Conservation (phyloP, 2,113 vertebrate genomes). For the Dinomys branickii region DNA sequence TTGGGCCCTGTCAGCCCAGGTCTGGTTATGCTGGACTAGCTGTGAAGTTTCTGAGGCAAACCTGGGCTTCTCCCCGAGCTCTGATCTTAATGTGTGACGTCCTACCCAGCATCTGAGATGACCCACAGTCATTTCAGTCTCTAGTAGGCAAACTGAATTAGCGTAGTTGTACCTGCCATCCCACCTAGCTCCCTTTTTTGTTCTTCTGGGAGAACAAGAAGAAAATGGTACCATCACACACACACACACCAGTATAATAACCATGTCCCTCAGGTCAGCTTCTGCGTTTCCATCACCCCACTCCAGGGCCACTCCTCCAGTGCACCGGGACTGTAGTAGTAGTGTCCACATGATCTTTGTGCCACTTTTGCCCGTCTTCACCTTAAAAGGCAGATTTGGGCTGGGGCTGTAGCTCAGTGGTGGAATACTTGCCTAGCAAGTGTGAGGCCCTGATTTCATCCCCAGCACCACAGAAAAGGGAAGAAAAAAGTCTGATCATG, state of each 20-base stretch:
- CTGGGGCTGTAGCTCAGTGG: neutral
- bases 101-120: neutral
- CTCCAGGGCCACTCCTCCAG: neutral
- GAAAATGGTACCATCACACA: neutral
- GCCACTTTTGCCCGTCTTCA: neutral
- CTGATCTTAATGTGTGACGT: neutral
- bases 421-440: neutral
- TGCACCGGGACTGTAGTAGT: neutral
- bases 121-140: neutral
- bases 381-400: neutral
- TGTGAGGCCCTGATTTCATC: neutral
- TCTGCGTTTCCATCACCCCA: neutral
- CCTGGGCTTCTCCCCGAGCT: neutral
- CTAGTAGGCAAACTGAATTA: neutral
- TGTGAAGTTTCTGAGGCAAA: neutral
- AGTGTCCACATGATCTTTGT: neutral
- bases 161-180: neutral
- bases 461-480: neutral
- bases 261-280: neutral
- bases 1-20: neutral
- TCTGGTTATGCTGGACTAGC: neutral
- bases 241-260: neutral
- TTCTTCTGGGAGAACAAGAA: no score
- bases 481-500: neutral
- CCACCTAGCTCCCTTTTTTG: neutral